Base-by-base conservation (phyloP, 92 coral and sea anemone species). In the Actinernus sp. region DNA sequence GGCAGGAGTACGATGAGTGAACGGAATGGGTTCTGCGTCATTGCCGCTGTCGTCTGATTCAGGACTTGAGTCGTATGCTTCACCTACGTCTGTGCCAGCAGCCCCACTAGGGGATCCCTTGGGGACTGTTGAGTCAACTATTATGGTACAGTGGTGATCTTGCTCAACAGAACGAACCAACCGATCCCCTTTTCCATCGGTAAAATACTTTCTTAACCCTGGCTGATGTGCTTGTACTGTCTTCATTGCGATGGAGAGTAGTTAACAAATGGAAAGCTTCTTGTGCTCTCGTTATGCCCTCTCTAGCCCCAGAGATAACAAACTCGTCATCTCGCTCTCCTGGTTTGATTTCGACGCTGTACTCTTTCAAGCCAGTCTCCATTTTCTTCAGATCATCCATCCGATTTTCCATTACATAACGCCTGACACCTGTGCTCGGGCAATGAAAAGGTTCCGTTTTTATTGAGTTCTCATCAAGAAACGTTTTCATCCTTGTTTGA, bases 301-400 rank as follows among this genome's bases (percentile, higher is more conserved):
- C 72, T 52, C 69, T 85, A 26, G 78, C 78, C 10, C 96, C 98
- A 64, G 59, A 67, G 39, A 89, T 85, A 30, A 36, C 38, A 26
- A 78, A 68, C 24, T 73, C 68, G 11, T 72, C 73, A n/a, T 39
- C 61, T 3, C 49, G 37, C 47, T 49, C 69, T 36, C 75, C 91
- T 7, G 64, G 49, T 19, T 39, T 44, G 31, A 88, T 20, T 27
- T 58, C 54, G 19, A 92, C 94, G 7, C 68, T 66, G 68, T 43
- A 74, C 16, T 55, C 34, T 12, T 18, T 25, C 29, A 92, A 65
- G 8, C 62, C 58, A 41, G 24, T 33, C 38, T 73, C 95, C 20
- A 92, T 59, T 8, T 60, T 36, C 12, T 55, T 36, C 18, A 92
- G 40, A 18, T 83, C 85, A 1, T 69, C 76, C 32, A 74, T 78